Percentiles rank a stretch among this genome's conserved stretches.
phyloP scores from a whole-genome alignment of 2,888 invertebrate species.

The Dusona sp. region DNA sequence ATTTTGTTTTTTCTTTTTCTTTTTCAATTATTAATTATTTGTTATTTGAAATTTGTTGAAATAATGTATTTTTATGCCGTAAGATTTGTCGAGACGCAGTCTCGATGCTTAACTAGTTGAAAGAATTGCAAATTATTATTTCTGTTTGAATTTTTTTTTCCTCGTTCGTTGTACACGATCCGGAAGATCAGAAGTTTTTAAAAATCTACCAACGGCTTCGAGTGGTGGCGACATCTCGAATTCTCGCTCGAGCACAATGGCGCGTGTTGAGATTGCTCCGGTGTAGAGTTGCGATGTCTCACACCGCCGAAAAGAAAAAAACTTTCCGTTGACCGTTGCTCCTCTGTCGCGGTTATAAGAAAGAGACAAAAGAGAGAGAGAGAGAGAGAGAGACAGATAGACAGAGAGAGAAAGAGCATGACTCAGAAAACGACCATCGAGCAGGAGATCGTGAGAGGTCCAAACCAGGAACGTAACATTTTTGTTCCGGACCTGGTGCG shows the following conservation, averaged over 20 bases:
- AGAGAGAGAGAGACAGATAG: slow-evolving; percentile 3
- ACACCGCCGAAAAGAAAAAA: slow-evolving; percentile 68
- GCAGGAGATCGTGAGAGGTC: slow-evolving; percentile 58
- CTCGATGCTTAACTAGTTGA: not conserved
- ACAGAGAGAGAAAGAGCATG: slow-evolving; percentile 45
- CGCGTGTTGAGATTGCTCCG: slow-evolving; percentile 14
- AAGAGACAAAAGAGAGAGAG: slow-evolving; percentile 11
- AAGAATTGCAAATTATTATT: not conserved
- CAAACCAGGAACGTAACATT: slow-evolving; percentile 65
- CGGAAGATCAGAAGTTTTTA: not conserved
- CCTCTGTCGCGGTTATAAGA: slow-evolving; percentile 48
- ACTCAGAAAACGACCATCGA: slow-evolving; percentile 72
- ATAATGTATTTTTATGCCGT: not conserved
- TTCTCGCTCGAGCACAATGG: not conserved
- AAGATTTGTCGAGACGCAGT: not conserved
- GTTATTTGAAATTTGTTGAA: not conserved
- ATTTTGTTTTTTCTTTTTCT: not conserved
- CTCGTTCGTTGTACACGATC: not conserved
- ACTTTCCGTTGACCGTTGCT: slow-evolving; percentile 80
- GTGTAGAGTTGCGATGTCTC: slow-evolving; percentile 45
- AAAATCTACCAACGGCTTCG: not conserved
- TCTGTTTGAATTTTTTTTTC: too few relatives aligned
- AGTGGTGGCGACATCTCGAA: slow-evolving; percentile 12
- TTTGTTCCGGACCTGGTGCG: slow-evolving; percentile 26
- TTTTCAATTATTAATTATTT: not conserved